phyloP scores from a whole-genome alignment of 2,113 vertebrate species.

The Ciconia stormi region DNA sequence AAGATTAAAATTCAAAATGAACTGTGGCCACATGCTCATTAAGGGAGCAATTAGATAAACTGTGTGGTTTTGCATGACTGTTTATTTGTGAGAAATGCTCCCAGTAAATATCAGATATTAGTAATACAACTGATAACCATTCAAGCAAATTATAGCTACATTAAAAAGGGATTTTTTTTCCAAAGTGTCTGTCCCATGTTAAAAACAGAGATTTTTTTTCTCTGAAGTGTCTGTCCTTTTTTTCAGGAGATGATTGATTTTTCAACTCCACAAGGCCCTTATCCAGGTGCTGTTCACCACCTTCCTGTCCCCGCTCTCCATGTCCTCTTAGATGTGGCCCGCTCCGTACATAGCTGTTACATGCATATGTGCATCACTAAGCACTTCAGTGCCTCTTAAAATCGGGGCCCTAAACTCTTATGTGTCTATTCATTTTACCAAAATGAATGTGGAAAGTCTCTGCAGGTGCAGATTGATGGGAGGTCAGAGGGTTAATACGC shows the following conservation, averaged over 20 bases:
- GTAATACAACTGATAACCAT: not conserved
- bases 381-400: not conserved
- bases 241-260: not conserved
- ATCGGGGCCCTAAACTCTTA: not conserved
- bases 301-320: fast-evolving
- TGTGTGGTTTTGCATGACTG: not conserved
- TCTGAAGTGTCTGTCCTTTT: not conserved
- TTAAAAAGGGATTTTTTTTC: not conserved
- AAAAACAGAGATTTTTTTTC: not conserved
- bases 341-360: not conserved
- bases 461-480: not conserved
- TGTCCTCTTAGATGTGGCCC: not conserved
- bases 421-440: not conserved
- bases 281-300: not conserved
- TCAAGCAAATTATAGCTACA: not conserved
- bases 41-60: not conserved
- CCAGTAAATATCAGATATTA: not conserved
- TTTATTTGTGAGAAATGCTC: not conserved
- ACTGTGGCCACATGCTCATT: not conserved
- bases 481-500: not conserved
- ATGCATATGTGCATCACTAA: not conserved
- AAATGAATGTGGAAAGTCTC: not conserved
- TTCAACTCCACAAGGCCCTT: not conserved
- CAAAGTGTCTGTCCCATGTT: not conserved
- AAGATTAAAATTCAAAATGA: not conserved